Conservation (phyloP, 2,113 vertebrate genomes). For the Pristiophorus japonicus region DNA sequence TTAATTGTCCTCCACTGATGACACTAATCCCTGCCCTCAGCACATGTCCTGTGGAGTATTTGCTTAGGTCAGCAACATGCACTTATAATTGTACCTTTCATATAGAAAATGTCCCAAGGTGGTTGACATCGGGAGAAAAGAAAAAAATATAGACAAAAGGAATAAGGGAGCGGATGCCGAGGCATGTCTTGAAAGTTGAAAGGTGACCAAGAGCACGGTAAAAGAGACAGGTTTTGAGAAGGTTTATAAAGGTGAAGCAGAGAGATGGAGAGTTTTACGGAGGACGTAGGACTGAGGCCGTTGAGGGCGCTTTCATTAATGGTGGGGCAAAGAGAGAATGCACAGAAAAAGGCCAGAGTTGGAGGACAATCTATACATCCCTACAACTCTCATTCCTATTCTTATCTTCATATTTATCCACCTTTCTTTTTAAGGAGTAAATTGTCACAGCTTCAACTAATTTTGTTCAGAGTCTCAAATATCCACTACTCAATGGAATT, state of each 20-base stretch:
- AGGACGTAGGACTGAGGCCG: not conserved
- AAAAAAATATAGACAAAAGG: not conserved
- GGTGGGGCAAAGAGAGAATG: not conserved
- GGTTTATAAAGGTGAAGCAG: not conserved
- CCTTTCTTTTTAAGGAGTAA: too few relatives aligned
- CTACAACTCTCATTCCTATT: too few relatives aligned
- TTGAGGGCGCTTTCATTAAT: not conserved
- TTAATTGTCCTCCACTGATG: not conserved
- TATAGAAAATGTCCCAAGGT: not conserved
- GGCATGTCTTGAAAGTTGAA: not conserved
- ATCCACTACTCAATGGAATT: too few relatives aligned
- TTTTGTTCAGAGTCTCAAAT: too few relatives aligned
- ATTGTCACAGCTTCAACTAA: too few relatives aligned
- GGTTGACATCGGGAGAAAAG: not conserved
- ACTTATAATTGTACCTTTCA: not conserved
- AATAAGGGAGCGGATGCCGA: not conserved
- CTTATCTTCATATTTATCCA: too few relatives aligned
- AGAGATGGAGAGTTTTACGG: too few relatives aligned
- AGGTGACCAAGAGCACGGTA: not conserved
- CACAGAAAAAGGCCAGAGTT: not conserved
- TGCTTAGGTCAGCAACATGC: not conserved
- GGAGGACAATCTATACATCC: not conserved
- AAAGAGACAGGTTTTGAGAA: not conserved
- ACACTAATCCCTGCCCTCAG: not conserved
- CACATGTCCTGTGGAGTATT: not conserved